Base-by-base conservation (phyloP, 92 coral and sea anemone species). In the Hydrozoanthus gracilis region DNA sequence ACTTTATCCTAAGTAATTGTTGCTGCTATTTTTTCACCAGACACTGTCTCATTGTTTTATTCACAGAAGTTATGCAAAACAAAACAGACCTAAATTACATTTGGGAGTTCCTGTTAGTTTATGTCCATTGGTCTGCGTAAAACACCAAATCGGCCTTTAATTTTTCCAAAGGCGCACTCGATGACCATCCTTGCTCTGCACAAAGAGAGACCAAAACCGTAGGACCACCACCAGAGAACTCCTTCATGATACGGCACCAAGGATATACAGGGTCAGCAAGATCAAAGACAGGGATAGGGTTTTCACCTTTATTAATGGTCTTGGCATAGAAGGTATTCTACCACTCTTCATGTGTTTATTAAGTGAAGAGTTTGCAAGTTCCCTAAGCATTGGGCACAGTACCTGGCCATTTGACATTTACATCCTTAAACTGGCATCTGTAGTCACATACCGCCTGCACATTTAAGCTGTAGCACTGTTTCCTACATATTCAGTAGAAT, bases 41-140 rank as follows among this genome's bases (percentile, higher is more conserved):
- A 70, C 45, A 87, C 83, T 71, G 80, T 76, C 71, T 91, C 88
- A 51, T 47, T 83, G 62, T 87, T 87, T 70, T 65, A 17, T 62
- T 90, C 90, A 87, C 93, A 87, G 70, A 50, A 87, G 77, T 80
- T 73, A 70, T 86, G 89, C 50, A 89, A 78, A 48, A 89, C 86
- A 44, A 90, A 90, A 76, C 88, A 82, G n/a, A 90, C 88, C 82
- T 90, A 87, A n/a, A 90, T 87, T 11, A 87, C 84, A 88, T 51
- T 51, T 17, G 90, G 88, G 44, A 90, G 83, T 12, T 90, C 90
- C 46, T 39, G 35, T n/a, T 88, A 44, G 67, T 87, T 91, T 50
- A 83, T 74, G 84, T 82, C 91, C 93, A 91, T 82, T 8, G 90
- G 69, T 50, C 87, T 78, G 45, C 65, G 83, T 75, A 86, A 85